Base-by-base conservation (phyloP, 2,888 invertebrate genomes). In the Temnothorax unifasciatus region DNA sequence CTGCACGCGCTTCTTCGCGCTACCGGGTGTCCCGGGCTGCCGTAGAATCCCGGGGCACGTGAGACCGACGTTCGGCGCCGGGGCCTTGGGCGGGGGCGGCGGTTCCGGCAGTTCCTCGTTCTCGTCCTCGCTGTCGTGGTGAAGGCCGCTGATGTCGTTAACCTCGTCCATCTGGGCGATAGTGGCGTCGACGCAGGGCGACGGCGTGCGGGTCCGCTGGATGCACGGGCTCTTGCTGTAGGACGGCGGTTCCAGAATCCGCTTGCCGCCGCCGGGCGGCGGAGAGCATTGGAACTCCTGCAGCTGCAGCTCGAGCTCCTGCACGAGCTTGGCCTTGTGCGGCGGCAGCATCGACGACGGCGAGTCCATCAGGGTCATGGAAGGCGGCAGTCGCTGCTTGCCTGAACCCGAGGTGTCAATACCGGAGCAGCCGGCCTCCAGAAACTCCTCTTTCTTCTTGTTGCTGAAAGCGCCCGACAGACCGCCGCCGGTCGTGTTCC, bases 1-100 rank as follows among this genome's bases (percentile, higher is more conserved):
- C 95, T 98, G 98, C 92, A 98, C 98, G 95, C 98, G 96, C 95
- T 98, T 98, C 95, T 98, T 98, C 96, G 97, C 97, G 88, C 97
- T 97, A 83, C 97, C 97, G 11, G 97, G 97, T 0, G 97, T 97
- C 63, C 96, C 96, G 6, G 97, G 97, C 89, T 97, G 96, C 85
- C 97, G 94, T 59, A 97, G 94, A 71, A 97, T 97, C 3, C 97
- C 97, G 3, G 96, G 95, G 88, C 96, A 96, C 90, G 95, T 92
- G 87, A 95, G 89, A 89, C 94, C 93, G 90, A 95, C 88, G 61
- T 93, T 93, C 87, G 92, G 96, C 89, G 92, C 96, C 92, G 94
- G 96, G 92, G 94, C 95, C 92, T 95, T 96, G 5, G 97, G 96
- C 0, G 96, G 96, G 2, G 96, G 96, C 5, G 96, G 96, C 41